Percentiles rank a stretch among this genome's conserved stretches.
These are phyloP conservation scores for Procavia capensis DNA, from an alignment of 2,113 vertebrate genomes.

Conservation along the genomic window DNA sequence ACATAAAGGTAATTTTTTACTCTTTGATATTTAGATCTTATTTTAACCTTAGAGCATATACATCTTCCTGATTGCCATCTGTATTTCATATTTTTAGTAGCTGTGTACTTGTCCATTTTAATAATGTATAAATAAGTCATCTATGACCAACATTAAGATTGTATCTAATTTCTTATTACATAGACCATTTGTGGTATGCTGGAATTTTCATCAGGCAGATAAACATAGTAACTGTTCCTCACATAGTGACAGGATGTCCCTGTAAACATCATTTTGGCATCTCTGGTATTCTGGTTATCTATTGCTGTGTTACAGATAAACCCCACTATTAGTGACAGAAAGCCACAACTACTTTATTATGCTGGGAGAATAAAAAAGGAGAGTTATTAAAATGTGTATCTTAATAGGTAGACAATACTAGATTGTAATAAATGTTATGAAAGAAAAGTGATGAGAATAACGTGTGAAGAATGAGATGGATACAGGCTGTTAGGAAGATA, in stretches of 20 bases:
- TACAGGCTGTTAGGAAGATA: not conserved
- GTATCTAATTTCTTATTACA: not conserved
- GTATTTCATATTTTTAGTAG: not conserved
- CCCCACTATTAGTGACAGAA: not conserved
- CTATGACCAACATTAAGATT: not conserved
- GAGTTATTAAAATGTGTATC: not conserved
- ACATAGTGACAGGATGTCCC: not conserved
- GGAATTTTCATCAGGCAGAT: not conserved
- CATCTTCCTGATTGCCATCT: not conserved
- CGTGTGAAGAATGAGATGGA: not conserved
- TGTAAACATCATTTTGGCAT: not conserved
- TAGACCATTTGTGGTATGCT: not conserved
- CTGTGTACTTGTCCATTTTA: not conserved
- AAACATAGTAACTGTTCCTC: not conserved
- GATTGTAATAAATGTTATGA: not conserved
- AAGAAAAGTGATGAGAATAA: not conserved
- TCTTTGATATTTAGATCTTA: not conserved
- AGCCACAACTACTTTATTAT: not conserved
- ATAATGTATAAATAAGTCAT: not conserved
- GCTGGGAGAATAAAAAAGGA: not conserved
- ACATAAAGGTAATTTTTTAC: not conserved
- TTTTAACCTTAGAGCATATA: not conserved
- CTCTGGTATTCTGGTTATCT: not conserved
- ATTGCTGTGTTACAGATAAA: not conserved
- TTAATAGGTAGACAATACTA: not conserved